These are phyloP conservation scores for Rhabditophanes sp. DNA, from an alignment of 2,888 invertebrate species.

Conservation along the genomic window DNA sequence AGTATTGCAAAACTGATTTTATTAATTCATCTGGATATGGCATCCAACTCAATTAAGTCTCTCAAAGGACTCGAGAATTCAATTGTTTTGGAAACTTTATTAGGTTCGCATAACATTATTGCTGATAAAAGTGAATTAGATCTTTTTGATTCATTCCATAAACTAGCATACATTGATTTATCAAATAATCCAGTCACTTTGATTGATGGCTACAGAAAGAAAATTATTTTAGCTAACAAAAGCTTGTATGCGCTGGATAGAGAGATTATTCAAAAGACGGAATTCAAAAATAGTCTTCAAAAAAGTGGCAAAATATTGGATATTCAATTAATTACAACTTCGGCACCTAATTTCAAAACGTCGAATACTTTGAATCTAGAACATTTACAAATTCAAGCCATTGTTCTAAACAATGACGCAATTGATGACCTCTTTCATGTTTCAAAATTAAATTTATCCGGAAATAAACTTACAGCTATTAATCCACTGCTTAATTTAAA, in stretches of 20 bases:
- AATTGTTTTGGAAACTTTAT: slow-evolving; percentile 12
- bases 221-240: slow-evolving; percentile 10
- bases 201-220: slow-evolving; percentile 16
- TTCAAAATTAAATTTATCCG: too few species aligned
- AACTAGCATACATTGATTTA: slow-evolving; percentile 22
- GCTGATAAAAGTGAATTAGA: slow-evolving; percentile 16
- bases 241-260: slow-evolving; percentile 8
- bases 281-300: slow-evolving; percentile 3
- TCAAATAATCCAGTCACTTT: slow-evolving; percentile 14
- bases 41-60: slow-evolving; percentile 19
- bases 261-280: slow-evolving; percentile 11
- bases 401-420: slow-evolving; percentile 16
- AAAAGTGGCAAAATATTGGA: slow-evolving; percentile 4
- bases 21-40: slow-evolving; percentile 12
- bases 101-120: slow-evolving; percentile 11
- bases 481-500: too few species aligned
- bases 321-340: not conserved
- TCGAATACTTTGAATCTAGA: slow-evolving; percentile 1
- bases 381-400: slow-evolving; percentile 9
- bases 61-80: slow-evolving; percentile 22
- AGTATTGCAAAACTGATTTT: slow-evolving; percentile 19
- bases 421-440: slow-evolving; percentile 10
- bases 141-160: slow-evolving; percentile 16
- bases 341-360: too few species aligned
- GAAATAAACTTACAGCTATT: too few species aligned